Percentiles rank a stretch among this genome's conserved stretches.
Evolutionary conservation across 2,888 invertebrate species (phyloP).

Genomic region (Microctonus brassicae): DNA sequence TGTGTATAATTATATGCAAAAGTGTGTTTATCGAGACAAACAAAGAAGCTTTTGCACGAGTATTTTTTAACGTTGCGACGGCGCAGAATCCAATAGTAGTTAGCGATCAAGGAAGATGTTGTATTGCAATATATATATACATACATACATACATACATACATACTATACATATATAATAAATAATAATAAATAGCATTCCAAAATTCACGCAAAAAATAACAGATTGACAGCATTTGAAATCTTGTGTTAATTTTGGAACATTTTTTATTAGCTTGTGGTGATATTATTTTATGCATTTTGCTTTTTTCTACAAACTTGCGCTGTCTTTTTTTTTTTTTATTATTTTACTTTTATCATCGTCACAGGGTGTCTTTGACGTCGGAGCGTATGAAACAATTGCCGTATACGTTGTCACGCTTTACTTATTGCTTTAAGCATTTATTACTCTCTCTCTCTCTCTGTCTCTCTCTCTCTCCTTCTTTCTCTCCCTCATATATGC

Average conservation of each 20-base stretch:
- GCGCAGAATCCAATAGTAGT: slow-evolving; percentile 45
- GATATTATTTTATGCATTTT: too few species aligned
- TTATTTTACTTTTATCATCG: background rate
- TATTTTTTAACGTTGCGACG: slow-evolving; percentile 46
- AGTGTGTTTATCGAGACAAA: slow-evolving; percentile 20
- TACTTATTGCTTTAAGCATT: background rate
- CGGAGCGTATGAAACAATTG: slow-evolving; percentile 14
- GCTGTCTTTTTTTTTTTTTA: background rate
- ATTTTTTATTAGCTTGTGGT: too few species aligned
- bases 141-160: slow-evolving; percentile 14
- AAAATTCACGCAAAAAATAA: too few species aligned
- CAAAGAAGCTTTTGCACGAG: background rate
- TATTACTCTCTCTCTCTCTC: background rate
- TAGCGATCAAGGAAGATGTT: slow-evolving; percentile 16
- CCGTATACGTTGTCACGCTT: background rate
- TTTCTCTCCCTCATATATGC: too few species aligned
- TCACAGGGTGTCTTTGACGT: background rate
- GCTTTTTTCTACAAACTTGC: background rate
- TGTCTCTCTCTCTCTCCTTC: slow-evolving; percentile 1
- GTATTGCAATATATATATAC: background rate
- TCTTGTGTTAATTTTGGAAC: too few species aligned
- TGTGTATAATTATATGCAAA: slow-evolving; percentile 9
- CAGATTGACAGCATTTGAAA: too few species aligned
- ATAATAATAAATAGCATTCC: too few species aligned
- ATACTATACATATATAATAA: too few species aligned